These are phyloP conservation scores for Atethmia centrago DNA, from an alignment of 2,888 invertebrate genomes.

Conservation along the genomic window DNA sequence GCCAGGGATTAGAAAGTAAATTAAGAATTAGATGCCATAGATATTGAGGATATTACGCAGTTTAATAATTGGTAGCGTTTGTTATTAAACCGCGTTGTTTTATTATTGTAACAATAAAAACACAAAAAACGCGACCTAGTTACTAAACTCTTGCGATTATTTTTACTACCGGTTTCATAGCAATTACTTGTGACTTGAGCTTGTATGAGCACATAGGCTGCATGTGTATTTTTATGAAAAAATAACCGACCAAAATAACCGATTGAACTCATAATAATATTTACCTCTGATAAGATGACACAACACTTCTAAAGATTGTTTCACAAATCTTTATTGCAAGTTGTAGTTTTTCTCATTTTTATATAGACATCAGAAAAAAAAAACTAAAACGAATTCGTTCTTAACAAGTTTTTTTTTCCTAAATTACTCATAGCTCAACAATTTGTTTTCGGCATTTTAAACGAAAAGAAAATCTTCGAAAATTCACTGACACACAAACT, in stretches of 20 bases:
- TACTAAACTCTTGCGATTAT: constrained; percentile 11
- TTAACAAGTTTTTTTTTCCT: too few species aligned
- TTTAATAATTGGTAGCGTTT: not conserved
- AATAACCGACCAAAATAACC: too few species aligned
- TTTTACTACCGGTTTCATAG: constrained; percentile 18
- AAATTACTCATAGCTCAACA: not conserved
- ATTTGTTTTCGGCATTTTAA: too few species aligned
- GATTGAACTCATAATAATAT: too few species aligned
- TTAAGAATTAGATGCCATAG: constrained; percentile 30
- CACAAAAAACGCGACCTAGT: not conserved
- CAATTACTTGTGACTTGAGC: constrained; percentile 27
- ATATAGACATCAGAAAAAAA: too few species aligned
- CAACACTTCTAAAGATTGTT: not conserved
- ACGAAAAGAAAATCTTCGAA: not conserved
- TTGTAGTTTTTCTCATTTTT: not conserved
- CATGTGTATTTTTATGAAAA: too few species aligned
- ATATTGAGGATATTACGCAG: not conserved
- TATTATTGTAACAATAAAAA: not conserved
- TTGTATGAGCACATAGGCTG: constrained; percentile 4
- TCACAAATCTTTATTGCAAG: not conserved
- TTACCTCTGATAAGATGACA: not conserved
- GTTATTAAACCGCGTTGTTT: not conserved
- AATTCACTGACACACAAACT: not conserved
- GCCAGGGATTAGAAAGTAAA: constrained; percentile 43
- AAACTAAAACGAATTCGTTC: too few species aligned